Evolutionary conservation across 2,888 invertebrate genomes (phyloP).

Genomic region (Galerucella nymphaeae): DNA sequence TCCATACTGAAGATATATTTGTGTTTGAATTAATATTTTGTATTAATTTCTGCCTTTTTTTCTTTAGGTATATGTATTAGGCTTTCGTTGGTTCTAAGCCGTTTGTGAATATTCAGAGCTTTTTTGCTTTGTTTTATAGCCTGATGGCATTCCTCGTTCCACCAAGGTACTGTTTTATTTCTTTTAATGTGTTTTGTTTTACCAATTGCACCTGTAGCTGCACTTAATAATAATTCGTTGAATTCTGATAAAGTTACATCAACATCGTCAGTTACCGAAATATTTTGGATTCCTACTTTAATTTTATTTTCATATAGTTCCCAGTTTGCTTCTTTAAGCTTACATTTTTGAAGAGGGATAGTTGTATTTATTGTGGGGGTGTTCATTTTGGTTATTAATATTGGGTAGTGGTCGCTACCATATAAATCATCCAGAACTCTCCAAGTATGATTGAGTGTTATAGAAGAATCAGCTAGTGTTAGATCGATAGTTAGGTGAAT

Average conservation of each 20-base stretch:
- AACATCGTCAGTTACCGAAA: slow-evolving; percentile 1
- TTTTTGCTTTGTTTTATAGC: slow-evolving; percentile 19
- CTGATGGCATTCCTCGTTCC: slow-evolving; percentile 19
- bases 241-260: background rate
- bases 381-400: background rate
- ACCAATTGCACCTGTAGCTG: too few species aligned
- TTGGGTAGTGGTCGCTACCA: background rate
- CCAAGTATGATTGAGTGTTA: background rate
- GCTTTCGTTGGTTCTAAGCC: slow-evolving; percentile 10
- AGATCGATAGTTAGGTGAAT: too few species aligned
- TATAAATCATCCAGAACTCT: background rate
- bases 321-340: too few species aligned
- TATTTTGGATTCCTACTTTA: background rate
- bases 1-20: too few species aligned
- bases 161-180: slow-evolving; percentile 19
- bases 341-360: background rate
- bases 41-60: too few species aligned
- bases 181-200: background rate
- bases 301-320: background rate
- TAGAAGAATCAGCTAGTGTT: too few species aligned
- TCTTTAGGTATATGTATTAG: slow-evolving; percentile 16
- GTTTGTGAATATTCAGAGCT: slow-evolving; percentile 14
- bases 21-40: too few species aligned
- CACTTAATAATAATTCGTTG: background rate
- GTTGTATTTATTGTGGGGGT: background rate